Percentiles rank a stretch among this genome's conserved stretches.
Conservation (phyloP, 2,888 invertebrate species). For the Cantharis nigra region DNA sequence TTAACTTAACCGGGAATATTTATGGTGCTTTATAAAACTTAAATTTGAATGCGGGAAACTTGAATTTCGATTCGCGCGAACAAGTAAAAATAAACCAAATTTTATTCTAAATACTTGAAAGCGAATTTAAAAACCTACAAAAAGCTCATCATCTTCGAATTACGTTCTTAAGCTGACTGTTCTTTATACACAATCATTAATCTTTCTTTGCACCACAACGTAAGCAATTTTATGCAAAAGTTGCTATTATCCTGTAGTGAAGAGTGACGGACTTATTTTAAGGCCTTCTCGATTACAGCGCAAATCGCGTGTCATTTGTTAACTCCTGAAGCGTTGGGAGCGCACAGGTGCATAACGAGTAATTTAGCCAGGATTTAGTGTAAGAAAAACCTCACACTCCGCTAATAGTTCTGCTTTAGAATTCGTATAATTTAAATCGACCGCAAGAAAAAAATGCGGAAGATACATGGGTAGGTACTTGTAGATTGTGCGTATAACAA, state of each 20-base stretch:
- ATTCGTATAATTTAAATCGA: not conserved
- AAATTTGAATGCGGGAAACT: not conserved
- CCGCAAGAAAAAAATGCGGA: not conserved
- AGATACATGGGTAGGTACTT: not conserved
- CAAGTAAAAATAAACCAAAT: not conserved
- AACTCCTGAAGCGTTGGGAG: constrained; percentile 49
- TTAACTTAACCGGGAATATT: constrained; percentile 31
- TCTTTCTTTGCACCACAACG: constrained; percentile 43
- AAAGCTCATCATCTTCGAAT: constrained; percentile 31
- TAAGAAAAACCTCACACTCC: constrained; percentile 32
- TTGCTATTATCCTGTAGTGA: constrained; percentile 45
- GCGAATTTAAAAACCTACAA: constrained; percentile 15
- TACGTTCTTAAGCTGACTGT: constrained; percentile 45
- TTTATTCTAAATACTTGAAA: not conserved
- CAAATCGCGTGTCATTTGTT: constrained; percentile 56
- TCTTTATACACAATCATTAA: constrained; percentile 44
- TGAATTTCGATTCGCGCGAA: not conserved
- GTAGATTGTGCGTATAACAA: constrained; percentile 3
- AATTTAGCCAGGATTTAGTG: constrained; percentile 53
- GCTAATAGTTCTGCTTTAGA: constrained; percentile 30
- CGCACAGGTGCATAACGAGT: constrained; percentile 51
- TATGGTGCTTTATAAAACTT: constrained; percentile 13
- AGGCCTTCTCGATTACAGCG: constrained; percentile 48
- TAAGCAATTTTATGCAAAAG: constrained; percentile 52
- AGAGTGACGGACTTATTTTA: constrained; percentile 49